phyloP scores from a whole-genome alignment of 1,140 invertebrate genomes.

The Scaptodrosophila lebanonensis region DNA sequence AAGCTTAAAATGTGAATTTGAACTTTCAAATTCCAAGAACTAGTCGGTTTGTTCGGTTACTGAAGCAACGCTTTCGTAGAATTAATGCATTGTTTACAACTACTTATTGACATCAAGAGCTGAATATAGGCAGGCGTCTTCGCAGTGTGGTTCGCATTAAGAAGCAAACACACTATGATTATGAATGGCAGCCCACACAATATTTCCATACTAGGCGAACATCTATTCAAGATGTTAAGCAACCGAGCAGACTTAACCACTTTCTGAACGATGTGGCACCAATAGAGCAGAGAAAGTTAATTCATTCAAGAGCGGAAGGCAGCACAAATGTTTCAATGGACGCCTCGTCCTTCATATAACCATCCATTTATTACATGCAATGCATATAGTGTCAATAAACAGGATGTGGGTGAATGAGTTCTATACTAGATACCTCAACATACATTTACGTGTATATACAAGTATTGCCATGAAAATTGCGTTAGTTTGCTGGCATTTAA shows the following conservation, averaged over 20 bases:
- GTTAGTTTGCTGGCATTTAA: conserved; percentile 45
- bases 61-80: conserved; percentile 7
- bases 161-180: too few relatives aligned
- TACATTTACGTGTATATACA: conserved; percentile 1
- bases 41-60: conserved; percentile 16
- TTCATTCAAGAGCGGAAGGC: too few relatives aligned
- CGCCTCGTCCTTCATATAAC: too few relatives aligned
- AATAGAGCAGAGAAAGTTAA: too few relatives aligned
- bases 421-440: background rate
- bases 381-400: conserved; percentile 7
- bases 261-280: conserved; percentile 24
- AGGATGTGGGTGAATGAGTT: background rate
- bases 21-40: too few relatives aligned
- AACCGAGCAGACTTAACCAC: conserved; percentile 44
- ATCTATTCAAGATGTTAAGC: conserved; percentile 54
- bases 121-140: conserved; percentile 2
- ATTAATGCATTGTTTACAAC: conserved; percentile 9
- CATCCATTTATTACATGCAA: too few relatives aligned
- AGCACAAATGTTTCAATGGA: too few relatives aligned
- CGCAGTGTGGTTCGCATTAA: too few relatives aligned
- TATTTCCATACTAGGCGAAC: conserved; percentile 39
- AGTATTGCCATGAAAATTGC: conserved; percentile 50
- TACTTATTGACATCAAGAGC: too few relatives aligned
- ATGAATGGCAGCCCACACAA: too few relatives aligned
- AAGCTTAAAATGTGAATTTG: too few relatives aligned